phyloP scores from a whole-genome alignment of 2,888 invertebrate genomes.

The Malachius bipustulatus region DNA sequence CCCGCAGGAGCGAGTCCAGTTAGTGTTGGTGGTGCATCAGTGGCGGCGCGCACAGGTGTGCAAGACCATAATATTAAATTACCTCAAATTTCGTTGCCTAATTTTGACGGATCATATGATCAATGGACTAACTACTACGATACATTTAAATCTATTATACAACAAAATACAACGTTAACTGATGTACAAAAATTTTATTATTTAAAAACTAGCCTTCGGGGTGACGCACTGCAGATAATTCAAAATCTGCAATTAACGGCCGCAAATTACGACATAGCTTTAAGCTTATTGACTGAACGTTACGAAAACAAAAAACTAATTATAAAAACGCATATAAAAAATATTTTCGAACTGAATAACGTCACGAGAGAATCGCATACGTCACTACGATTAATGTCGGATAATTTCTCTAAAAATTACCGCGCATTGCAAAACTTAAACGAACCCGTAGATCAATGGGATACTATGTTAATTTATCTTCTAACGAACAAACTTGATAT shows the following conservation, averaged over 20 bases:
- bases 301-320: conserved; percentile 2
- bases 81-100: not conserved
- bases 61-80: not conserved
- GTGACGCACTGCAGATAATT: not conserved
- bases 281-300: not conserved
- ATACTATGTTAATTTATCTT: not conserved
- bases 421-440: not conserved
- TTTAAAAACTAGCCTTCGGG: not conserved
- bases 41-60: too few relatives aligned
- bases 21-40: too few relatives aligned
- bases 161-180: not conserved
- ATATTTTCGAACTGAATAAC: not conserved
- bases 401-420: not conserved
- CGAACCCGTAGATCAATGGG: not conserved
- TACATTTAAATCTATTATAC: not conserved
- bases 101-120: not conserved
- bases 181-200: conserved; percentile 1
- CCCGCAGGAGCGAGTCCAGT: too few relatives aligned
- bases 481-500: not conserved
- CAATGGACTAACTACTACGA: not conserved
- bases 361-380: not conserved
- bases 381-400: not conserved
- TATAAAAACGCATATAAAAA: conserved; percentile 3
- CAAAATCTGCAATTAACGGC: not conserved
- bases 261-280: conserved; percentile 4